A percentile compares a stretch with the other conserved stretches of the same genome.
These are phyloP conservation scores for Sander lucioperca DNA, from an alignment of 2,113 vertebrate species.

Conservation along the genomic window DNA sequence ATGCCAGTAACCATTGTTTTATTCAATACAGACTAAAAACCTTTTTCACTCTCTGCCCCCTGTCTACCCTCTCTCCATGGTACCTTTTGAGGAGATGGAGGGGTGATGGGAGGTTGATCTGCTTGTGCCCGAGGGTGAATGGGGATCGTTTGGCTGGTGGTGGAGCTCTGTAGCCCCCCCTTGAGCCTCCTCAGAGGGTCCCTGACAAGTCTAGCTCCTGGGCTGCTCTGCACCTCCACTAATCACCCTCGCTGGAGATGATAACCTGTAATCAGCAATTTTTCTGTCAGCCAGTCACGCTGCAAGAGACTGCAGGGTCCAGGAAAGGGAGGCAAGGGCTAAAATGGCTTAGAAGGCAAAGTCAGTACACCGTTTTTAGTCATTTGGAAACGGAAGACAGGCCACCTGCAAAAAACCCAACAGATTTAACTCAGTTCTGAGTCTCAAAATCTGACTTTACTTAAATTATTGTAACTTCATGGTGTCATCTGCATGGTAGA, in stretches of 20 bases:
- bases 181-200: constrained; percentile 55
- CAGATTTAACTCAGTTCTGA: constrained; percentile 1
- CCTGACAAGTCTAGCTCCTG: constrained; percentile 47
- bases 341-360: constrained; percentile 37
- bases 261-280: constrained; percentile 64
- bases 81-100: constrained; percentile 23
- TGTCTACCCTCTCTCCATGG: background rate
- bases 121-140: constrained; percentile 37
- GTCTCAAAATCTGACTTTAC: background rate
- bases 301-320: constrained; percentile 33
- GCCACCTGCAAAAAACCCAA: background rate
- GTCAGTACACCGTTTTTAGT: constrained; percentile 9
- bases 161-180: constrained; percentile 40
- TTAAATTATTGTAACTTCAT: background rate
- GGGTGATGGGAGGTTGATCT: constrained; percentile 22
- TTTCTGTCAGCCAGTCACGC: constrained; percentile 59
- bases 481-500: background rate
- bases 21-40: background rate
- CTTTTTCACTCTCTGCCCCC: background rate
- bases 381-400: constrained; percentile 9
- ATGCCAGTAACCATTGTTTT: background rate
- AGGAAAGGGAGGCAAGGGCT: constrained; percentile 7
- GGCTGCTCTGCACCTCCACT: constrained; percentile 48
- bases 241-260: constrained; percentile 58
- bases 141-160: constrained; percentile 23